These are phyloP conservation scores for Epinephelus moara DNA, from an alignment of 2,113 vertebrate genomes.

Conservation along the genomic window DNA sequence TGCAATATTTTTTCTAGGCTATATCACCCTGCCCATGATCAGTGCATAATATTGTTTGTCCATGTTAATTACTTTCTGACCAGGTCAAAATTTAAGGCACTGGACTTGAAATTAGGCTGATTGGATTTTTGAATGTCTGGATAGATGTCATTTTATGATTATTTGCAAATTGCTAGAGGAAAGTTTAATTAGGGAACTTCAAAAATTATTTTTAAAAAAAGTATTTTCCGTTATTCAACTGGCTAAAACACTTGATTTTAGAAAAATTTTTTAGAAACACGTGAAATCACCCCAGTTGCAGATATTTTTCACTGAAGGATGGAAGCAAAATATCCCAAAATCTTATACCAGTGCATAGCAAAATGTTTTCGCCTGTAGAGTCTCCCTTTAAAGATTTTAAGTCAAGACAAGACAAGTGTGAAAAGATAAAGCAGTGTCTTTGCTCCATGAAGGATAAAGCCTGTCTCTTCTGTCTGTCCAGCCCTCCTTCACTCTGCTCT, in stretches of 20 bases:
- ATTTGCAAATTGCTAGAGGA: not conserved
- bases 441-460: too few species aligned
- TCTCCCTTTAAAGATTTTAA: not conserved
- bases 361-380: too few species aligned
- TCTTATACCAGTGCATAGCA: too few species aligned
- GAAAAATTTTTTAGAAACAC: too few species aligned
- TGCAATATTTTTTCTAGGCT: too few species aligned
- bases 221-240: too few species aligned
- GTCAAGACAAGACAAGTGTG: not conserved
- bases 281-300: not conserved
- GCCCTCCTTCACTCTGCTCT: slow-evolving; percentile 11
- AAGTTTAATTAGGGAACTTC: not conserved
- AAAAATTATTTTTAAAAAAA: too few species aligned
- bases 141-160: not conserved
- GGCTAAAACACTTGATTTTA: too few species aligned
- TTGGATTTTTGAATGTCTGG: not conserved
- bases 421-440: too few species aligned
- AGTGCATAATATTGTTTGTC: not conserved
- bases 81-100: not conserved
- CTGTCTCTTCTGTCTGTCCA: not conserved
- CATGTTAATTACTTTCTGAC: not conserved
- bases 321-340: too few species aligned
- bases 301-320: not conserved
- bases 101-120: not conserved
- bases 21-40: not conserved